Base-by-base conservation (phyloP, 2,113 vertebrate species). In the Pluvianellus socialis region DNA sequence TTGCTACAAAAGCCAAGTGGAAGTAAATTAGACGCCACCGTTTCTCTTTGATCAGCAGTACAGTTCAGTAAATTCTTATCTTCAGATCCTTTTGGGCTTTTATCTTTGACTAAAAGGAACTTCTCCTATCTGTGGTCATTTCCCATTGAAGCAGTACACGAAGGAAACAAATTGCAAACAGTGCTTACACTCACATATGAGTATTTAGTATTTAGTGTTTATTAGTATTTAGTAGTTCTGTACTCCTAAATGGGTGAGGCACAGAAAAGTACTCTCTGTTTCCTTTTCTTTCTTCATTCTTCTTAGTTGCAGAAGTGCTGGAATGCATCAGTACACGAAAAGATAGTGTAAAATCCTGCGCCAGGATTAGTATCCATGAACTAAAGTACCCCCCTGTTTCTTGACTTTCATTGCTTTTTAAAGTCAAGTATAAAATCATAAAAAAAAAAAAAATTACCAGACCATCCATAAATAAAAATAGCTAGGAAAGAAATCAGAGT, bases 101-200 rank as follows among this genome's bases (percentile, higher is more conserved):
- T 9, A 19, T 14, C 9, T 74, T 40, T 59, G 30, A 49, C 10
- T 53, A 32, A 70, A 10, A 59, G 19, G 12, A 70, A 33, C 14
- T 56, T 50, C 18, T 59, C 24, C 5, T 10, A 38, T 59, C 4
- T 7, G 6, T 32, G 26, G 26, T n/a, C 16, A 70, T 58, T 53
- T 42, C 5, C 21, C n/a, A 32, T 5, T 49, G 33, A 83, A 63
- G 10, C 17, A 40, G 52, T 21, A 62, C 9, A 32, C 2, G 7
- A 76, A 66, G 28, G 26, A 44, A 59, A 90, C 14, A 79, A 59
- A 65, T 15, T 7, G 6, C 58, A 20, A 76, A n/a, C 7, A 45
- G 42, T 38, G 10, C 3, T 44, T 61, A 33, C 10, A n/a, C 12
- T 58, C 53, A 49, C 1, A 0, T 38, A 27, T 1, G 3, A 72